Conservation (phyloP, 2,888 invertebrate species). For the Epinotia nisella region DNA sequence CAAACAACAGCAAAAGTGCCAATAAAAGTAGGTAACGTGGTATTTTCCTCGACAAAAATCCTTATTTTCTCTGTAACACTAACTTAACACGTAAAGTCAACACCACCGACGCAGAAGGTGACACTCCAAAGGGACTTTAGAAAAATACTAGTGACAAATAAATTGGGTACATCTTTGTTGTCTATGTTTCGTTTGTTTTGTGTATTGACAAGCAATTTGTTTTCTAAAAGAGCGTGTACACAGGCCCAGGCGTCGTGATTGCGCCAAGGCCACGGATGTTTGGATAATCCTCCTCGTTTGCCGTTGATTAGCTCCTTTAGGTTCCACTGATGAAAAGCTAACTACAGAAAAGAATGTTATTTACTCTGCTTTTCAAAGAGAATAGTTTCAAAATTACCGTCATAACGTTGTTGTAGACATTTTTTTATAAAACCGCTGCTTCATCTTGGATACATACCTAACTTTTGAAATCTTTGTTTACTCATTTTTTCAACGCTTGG, state of each 20-base stretch:
- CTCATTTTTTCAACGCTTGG: not conserved
- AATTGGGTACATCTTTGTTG: slow-evolving; percentile 45
- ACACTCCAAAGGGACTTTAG: slow-evolving; percentile 43
- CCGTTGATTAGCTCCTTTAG: slow-evolving; percentile 43
- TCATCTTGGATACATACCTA: not conserved
- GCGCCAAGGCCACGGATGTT: slow-evolving; percentile 40
- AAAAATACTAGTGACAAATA: slow-evolving; percentile 45
- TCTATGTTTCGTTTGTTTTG: slow-evolving; percentile 43
- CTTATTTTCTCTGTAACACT: slow-evolving; percentile 31
- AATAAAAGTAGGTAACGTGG: slow-evolving; percentile 27
- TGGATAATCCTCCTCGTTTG: slow-evolving; percentile 41
- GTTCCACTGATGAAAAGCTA: slow-evolving; percentile 38
- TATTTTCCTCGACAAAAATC: slow-evolving; percentile 25
- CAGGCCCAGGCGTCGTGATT: slow-evolving; percentile 38
- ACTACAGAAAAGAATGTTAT: slow-evolving; percentile 21
- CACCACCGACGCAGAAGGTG: slow-evolving; percentile 41
- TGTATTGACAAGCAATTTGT: slow-evolving; percentile 45
- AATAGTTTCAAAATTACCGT: not conserved
- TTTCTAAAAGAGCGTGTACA: slow-evolving; percentile 42
- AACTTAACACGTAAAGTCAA: slow-evolving; percentile 43
- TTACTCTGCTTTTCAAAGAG: not conserved
- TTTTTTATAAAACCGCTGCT: not conserved
- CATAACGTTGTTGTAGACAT: not conserved
- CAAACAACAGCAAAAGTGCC: slow-evolving; percentile 6
- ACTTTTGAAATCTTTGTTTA: not conserved